These are phyloP conservation scores for Crematogaster levior DNA, from an alignment of 2,888 invertebrate genomes.

Conservation along the genomic window DNA sequence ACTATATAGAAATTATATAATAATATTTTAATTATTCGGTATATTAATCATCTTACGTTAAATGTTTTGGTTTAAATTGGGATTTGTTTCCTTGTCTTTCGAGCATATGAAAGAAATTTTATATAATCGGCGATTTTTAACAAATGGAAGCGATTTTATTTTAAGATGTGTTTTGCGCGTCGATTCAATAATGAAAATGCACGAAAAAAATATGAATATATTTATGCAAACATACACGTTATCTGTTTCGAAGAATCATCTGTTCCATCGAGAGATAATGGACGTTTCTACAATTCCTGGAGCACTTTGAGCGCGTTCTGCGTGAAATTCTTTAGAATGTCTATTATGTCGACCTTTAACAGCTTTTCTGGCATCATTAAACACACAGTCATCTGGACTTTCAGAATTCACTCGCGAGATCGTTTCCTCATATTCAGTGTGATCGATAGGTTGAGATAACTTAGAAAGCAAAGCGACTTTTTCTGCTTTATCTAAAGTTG, in stretches of 20 bases:
- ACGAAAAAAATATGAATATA: background rate
- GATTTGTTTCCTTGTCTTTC: background rate
- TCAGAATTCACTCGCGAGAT: slow-evolving; percentile 48
- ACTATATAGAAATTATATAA: no score
- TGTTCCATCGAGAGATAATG: background rate
- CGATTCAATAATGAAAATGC: background rate
- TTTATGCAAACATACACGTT: background rate
- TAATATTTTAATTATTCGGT: background rate
- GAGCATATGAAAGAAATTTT: background rate
- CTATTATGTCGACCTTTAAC: slow-evolving; percentile 11
- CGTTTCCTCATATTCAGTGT: slow-evolving; percentile 63
- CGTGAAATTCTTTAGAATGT: slow-evolving; percentile 12
- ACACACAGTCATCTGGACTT: background rate
- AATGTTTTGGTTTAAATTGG: background rate
- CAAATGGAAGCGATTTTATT: background rate
- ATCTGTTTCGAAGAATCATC: background rate
- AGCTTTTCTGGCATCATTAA: background rate
- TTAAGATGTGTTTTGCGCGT: background rate
- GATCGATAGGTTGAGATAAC: slow-evolving; percentile 51
- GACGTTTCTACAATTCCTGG: slow-evolving; percentile 64
- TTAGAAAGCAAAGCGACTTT: slow-evolving; percentile 24
- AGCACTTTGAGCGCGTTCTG: slow-evolving; percentile 65
- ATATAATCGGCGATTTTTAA: background rate
- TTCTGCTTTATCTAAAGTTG: slow-evolving; percentile 11
- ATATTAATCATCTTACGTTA: background rate